Evolutionary conservation across 2,113 vertebrate species (phyloP), one percentile per base, ranked within the genome.

Genomic region (Vireo altiloquus): DNA sequence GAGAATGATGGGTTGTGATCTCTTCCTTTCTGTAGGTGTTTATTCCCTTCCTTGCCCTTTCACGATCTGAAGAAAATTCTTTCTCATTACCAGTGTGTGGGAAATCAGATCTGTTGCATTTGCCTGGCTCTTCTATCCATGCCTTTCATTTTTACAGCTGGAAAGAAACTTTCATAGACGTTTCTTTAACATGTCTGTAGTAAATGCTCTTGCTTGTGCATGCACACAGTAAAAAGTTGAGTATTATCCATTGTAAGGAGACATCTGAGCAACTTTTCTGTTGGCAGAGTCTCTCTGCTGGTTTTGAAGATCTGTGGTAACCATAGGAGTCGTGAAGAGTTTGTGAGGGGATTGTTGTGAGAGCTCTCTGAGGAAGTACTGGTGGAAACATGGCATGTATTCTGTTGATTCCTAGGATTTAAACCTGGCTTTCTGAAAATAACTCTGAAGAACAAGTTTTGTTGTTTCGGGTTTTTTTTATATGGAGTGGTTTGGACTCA

Each of bases 241-340:
- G 5, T 27, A 40, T 50, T 42, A 16, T 9, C 24, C 31, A 42
- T 23, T 3, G 19, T 53, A 15, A 28, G 39, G 33, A 39, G 47
- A 30, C 10, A 21, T 42, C 37, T 35, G 24, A 35, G 31, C 5
- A 64, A 6, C 23, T 64, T 64, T 13, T 49, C 5, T 42, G 35
- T 49, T 3, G 7, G 1, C 56, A 30, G 7, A 40, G 14, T 27
- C 7, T 40, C 4, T 15, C 21, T 37, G 31, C 21, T 28, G 7
- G 1, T 49, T 16, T 15, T 49, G 31, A 56, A 31, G 11, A 31
- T 19, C 14, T 24, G 2, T 21, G 46, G 3, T 6, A 46, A 39
- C 4, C 7, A 3, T 7, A 10, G 2, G 3, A n/a, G 16, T 18
- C 1, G 1, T 70, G 47, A 25, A 6, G 11, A 2, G 5, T 63